These are phyloP conservation scores for Apomyelois bistriatella DNA, from an alignment of 2,888 invertebrate genomes.

Conservation along the genomic window DNA sequence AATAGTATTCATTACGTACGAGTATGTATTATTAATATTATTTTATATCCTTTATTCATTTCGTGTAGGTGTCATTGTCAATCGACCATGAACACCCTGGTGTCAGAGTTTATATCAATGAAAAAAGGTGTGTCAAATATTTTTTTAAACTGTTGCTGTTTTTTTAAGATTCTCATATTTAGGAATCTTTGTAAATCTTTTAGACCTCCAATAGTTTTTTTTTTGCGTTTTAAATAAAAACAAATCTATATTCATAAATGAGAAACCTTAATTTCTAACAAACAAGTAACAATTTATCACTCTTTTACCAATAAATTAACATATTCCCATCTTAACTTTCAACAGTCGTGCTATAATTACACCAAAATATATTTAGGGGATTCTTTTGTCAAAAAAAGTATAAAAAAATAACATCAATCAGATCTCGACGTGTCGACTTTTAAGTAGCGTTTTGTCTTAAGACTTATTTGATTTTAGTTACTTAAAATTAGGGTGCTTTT, in stretches of 20 bases:
- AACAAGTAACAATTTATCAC: constrained; percentile 17
- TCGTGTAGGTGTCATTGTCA: no score
- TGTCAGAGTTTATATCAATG: no score
- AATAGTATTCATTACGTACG: no score
- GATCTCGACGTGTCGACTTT: constrained; percentile 49
- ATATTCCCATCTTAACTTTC: constrained; percentile 60
- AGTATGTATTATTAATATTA: no score
- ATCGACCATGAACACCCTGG: no score
- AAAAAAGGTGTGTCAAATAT: no score
- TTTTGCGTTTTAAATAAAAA: not conserved
- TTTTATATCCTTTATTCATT: no score
- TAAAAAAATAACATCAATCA: constrained; percentile 58
- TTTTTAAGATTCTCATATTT: not conserved
- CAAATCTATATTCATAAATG: constrained; percentile 2
- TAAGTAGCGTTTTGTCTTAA: constrained; percentile 54
- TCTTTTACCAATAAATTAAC: constrained; percentile 58
- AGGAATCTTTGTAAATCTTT: not conserved
- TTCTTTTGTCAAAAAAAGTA: constrained; percentile 41
- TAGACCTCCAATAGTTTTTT: not conserved
- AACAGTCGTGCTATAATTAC: constrained; percentile 72
- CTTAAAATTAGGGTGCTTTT: constrained; percentile 47
- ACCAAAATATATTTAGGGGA: constrained; percentile 58
- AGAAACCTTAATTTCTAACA: not conserved
- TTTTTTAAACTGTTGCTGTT: no score
- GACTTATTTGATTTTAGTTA: constrained; percentile 42